Percentiles rank a stretch among this genome's conserved stretches.
phyloP scores from a whole-genome alignment of 2,888 invertebrate genomes.

The Drosophila anceps region DNA sequence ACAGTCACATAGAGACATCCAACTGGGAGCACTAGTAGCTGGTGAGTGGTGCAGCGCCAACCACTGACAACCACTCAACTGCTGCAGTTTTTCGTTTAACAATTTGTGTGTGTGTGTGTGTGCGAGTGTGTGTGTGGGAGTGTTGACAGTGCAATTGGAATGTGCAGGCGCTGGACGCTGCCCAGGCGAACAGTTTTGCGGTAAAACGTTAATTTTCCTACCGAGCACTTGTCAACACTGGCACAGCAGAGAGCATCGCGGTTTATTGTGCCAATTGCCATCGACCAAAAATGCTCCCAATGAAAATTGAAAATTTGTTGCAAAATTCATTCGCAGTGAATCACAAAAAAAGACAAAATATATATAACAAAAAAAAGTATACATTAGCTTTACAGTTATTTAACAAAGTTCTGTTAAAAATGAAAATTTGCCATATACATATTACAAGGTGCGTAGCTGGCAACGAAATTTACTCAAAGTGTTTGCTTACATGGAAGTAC shows the following conservation, averaged over 20 bases:
- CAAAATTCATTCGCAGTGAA: constrained; percentile 38
- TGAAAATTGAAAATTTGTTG: constrained; percentile 50
- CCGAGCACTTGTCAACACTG: constrained; percentile 78
- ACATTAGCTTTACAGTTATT: constrained; percentile 21
- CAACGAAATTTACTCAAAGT: constrained; percentile 65
- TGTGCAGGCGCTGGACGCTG: constrained; percentile 53
- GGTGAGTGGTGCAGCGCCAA: constrained; percentile 51
- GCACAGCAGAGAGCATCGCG: constrained; percentile 45
- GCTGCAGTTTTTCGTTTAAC: constrained; percentile 78
- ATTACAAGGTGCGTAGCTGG: constrained; percentile 5
- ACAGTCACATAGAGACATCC: constrained; percentile 6
- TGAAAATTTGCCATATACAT: constrained; percentile 1
- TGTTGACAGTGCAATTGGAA: constrained; percentile 78
- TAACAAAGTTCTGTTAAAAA: background rate
- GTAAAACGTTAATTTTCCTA: constrained; percentile 79
- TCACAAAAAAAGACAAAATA: constrained; percentile 9
- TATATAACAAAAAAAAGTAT: background rate
- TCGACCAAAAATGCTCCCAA: constrained; percentile 19
- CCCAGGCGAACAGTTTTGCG: constrained; percentile 69
- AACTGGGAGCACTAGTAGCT: constrained; percentile 21
- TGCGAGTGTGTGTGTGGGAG: constrained; percentile 44
- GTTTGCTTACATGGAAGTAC: constrained; percentile 74
- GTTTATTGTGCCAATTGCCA: constrained; percentile 58
- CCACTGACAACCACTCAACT: constrained; percentile 77
- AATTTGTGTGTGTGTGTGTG: constrained; percentile 42